These are phyloP conservation scores for Folsomia manolachei DNA, from an alignment of 2,888 invertebrate genomes.

Conservation along the genomic window DNA sequence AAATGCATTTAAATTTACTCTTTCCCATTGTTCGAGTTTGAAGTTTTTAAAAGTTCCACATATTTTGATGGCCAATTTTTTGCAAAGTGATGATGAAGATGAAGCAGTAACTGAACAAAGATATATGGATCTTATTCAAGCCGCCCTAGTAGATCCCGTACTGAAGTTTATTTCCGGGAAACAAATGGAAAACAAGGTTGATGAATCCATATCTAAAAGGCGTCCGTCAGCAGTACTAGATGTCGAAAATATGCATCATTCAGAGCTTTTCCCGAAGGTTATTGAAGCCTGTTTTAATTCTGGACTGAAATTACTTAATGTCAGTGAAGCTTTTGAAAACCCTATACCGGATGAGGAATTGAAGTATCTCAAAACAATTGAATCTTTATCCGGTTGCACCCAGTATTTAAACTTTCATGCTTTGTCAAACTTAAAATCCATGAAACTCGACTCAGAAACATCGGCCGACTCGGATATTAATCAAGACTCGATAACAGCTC, in stretches of 20 bases:
- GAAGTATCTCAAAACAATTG: not conserved
- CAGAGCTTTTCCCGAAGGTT: slow-evolving; percentile 1
- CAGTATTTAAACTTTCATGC: slow-evolving; percentile 1
- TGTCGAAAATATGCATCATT: slow-evolving; percentile 11
- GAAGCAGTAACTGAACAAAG: not conserved
- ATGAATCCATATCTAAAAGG: too few species aligned
- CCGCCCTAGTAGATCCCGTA: not conserved
- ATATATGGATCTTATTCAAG: not conserved
- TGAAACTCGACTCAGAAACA: not conserved
- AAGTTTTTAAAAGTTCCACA: slow-evolving; percentile 7
- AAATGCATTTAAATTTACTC: not conserved
- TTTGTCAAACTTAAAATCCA: not conserved
- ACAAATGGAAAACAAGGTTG: not conserved
- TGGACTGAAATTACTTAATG: not conserved
- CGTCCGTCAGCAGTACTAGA: not conserved
- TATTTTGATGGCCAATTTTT: slow-evolving; percentile 6
- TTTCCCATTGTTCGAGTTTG: not conserved
- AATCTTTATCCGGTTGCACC: not conserved
- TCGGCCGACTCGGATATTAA: slow-evolving; percentile 7
- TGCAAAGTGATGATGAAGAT: slow-evolving; percentile 1
- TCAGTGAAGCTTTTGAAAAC: slow-evolving; percentile 1
- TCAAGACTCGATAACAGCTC: not conserved
- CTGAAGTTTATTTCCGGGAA: not conserved
- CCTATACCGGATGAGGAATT: not conserved
- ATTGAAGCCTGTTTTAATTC: not conserved